Evolutionary conservation across 37 sponge, comb jelly and placozoan species (phyloP).

Genomic region (Crambe crambe): DNA sequence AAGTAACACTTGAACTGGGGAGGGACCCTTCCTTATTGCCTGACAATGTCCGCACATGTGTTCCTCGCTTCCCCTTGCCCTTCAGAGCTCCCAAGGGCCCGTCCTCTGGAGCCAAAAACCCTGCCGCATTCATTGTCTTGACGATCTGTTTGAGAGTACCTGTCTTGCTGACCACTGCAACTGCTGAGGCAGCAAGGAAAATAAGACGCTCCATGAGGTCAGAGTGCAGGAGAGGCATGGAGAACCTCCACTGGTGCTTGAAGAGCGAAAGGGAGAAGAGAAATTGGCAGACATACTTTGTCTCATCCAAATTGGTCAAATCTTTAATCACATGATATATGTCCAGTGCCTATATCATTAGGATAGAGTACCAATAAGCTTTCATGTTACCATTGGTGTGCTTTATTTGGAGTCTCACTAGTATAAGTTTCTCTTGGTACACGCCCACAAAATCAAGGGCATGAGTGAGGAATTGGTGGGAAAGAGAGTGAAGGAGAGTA

Average conservation of each 20-base stretch:
- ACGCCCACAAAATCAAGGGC: conserved; percentile 65
- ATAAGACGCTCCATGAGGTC: conserved; percentile 10
- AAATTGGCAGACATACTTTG: conserved; percentile 25
- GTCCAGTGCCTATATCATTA: conserved; percentile 39
- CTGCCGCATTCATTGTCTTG: conserved; percentile 60
- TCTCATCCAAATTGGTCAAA: conserved; percentile 28
- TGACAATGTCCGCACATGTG: neutral
- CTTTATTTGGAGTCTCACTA: too few species aligned
- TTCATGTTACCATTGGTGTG: too few species aligned
- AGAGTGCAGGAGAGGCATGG: conserved; percentile 42
- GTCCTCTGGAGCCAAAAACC: conserved; percentile 24
- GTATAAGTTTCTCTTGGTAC: conserved; percentile 25
- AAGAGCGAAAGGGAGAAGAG: conserved; percentile 43
- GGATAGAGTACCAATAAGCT: neutral
- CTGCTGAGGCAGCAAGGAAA: conserved; percentile 5
- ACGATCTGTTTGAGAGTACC: conserved; percentile 31
- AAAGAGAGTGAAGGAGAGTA: conserved; percentile 30
- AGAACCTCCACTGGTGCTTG: conserved; percentile 44
- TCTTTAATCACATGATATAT: conserved; percentile 28
- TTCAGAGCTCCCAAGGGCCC: conserved; percentile 2
- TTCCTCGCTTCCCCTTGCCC: neutral
- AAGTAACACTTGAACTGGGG: neutral
- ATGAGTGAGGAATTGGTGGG: conserved; percentile 31
- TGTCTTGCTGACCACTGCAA: conserved; percentile 33
- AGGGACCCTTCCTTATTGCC: neutral